These are phyloP conservation scores for Cephalotes varians DNA, from an alignment of 2,888 invertebrate species.

Conservation along the genomic window DNA sequence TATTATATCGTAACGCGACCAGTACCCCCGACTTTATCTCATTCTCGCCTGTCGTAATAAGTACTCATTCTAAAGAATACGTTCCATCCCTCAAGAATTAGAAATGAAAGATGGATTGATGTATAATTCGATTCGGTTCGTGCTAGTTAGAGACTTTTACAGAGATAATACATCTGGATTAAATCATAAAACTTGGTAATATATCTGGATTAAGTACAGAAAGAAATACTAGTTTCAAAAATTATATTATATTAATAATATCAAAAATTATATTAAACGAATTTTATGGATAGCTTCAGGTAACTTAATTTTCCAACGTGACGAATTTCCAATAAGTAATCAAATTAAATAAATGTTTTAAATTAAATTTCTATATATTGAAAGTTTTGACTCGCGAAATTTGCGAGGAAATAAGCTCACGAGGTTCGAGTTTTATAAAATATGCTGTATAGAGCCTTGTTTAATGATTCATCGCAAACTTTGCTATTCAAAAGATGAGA, in stretches of 20 bases:
- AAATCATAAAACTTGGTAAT: not conserved
- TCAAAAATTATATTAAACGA: not conserved
- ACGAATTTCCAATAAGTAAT: not conserved
- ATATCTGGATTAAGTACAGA: not conserved
- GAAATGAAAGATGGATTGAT: not conserved
- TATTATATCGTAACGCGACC: conserved; percentile 61
- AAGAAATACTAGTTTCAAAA: not conserved
- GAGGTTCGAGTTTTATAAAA: not conserved
- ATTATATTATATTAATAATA: too few relatives aligned
- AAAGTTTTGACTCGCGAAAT: not conserved
- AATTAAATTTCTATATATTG: not conserved
- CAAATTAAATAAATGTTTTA: not conserved
- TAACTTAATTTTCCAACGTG: not conserved
- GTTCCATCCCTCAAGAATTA: not conserved
- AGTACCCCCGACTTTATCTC: conserved; percentile 12
- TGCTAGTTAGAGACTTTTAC: not conserved
- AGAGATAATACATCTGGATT: not conserved
- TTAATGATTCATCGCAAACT: conserved; percentile 25
- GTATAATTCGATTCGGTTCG: not conserved
- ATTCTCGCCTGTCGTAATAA: not conserved
- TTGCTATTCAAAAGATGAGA: conserved; percentile 30
- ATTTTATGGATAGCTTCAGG: not conserved
- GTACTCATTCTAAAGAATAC: not conserved
- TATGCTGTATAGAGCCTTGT: not conserved
- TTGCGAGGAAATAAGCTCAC: not conserved